Percentiles rank a stretch among this genome's conserved stretches.
Conservation (phyloP, 2,797 vertebrate genomes). For the Hypotaenidia okinawae region DNA sequence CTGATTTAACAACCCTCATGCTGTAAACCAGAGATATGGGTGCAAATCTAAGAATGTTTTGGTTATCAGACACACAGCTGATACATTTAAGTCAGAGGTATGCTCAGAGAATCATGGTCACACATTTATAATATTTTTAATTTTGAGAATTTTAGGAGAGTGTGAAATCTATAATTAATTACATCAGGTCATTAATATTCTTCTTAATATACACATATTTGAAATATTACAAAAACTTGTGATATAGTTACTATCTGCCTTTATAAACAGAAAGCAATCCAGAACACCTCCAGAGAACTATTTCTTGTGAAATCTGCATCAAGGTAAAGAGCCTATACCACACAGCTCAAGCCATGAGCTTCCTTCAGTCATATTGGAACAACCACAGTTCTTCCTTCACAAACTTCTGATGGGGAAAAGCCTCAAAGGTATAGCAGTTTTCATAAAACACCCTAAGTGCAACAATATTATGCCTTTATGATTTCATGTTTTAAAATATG, state of each 20-base stretch:
- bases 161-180: not conserved
- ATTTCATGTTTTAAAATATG: not conserved
- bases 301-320: not conserved
- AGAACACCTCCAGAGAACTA: not conserved
- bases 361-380: not conserved
- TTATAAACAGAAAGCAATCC: not conserved
- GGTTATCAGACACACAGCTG: not conserved
- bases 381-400: not conserved
- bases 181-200: not conserved
- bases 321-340: not conserved
- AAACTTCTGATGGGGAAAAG: not conserved
- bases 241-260: not conserved
- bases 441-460: not conserved
- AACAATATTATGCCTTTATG: not conserved
- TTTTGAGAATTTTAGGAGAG: not conserved
- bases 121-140: not conserved
- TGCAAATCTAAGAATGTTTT: conserved; percentile 4
- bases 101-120: not conserved
- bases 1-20: not conserved
- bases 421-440: not conserved
- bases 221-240: not conserved
- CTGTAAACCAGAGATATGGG: not conserved
- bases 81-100: not conserved
- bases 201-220: not conserved
- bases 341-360: not conserved